These are phyloP conservation scores for Odocoileus virginianus DNA, from an alignment of 2,113 vertebrate genomes.

Conservation along the genomic window DNA sequence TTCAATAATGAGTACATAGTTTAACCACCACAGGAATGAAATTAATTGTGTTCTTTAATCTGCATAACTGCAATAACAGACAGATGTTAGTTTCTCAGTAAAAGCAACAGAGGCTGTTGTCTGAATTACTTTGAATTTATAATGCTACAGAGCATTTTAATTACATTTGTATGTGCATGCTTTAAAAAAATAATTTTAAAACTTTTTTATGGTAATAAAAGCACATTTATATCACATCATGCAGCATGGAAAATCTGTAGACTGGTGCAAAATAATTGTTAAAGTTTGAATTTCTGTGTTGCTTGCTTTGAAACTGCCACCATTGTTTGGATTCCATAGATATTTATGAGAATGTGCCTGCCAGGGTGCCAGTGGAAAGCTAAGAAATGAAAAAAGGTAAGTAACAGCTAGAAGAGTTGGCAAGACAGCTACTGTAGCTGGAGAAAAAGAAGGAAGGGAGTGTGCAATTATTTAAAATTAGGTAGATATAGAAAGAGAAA, in stretches of 20 bases:
- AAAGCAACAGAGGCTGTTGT: slow-evolving; percentile 55
- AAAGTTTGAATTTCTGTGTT: background rate
- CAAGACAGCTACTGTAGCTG: background rate
- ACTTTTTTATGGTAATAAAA: slow-evolving; percentile 49
- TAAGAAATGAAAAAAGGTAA: slow-evolving; percentile 21
- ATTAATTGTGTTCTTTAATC: slow-evolving; percentile 64
- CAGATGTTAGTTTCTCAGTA: slow-evolving; percentile 69
- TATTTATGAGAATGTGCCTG: background rate
- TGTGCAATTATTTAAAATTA: background rate
- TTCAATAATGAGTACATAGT: slow-evolving; percentile 59
- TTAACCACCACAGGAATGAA: slow-evolving; percentile 61
- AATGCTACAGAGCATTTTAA: slow-evolving; percentile 50
- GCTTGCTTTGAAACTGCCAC: slow-evolving; percentile 4
- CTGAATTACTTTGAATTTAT: slow-evolving; percentile 67
- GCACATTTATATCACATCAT: slow-evolving; percentile 45
- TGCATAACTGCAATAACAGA: slow-evolving; percentile 69
- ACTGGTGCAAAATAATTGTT: background rate
- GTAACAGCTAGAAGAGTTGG: background rate
- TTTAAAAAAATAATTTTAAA: slow-evolving; percentile 53
- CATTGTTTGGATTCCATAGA: background rate
- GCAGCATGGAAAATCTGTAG: slow-evolving; percentile 9
- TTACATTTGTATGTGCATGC: slow-evolving; percentile 57
- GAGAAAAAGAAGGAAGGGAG: background rate
- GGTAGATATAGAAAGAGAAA: background rate
- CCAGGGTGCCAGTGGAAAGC: background rate